These are phyloP conservation scores for Neotragus pygmaeus DNA, from an alignment of 2,113 vertebrate species.

Conservation along the genomic window DNA sequence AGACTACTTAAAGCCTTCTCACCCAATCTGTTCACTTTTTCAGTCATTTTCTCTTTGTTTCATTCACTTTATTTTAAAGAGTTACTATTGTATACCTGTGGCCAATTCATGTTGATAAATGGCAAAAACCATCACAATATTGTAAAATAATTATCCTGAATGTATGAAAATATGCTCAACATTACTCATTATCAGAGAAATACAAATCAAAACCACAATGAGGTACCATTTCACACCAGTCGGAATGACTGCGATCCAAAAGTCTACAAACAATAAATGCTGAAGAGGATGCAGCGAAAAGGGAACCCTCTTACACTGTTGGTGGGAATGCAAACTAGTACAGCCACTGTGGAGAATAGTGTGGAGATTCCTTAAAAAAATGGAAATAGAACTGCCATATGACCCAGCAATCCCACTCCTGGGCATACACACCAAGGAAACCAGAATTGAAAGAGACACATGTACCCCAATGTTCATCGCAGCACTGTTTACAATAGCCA, in stretches of 20 bases:
- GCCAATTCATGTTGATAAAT: neutral
- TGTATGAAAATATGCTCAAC: neutral
- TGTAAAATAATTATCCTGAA: neutral
- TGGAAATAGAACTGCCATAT: neutral
- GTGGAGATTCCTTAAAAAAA: neutral
- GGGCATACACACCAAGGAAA: neutral
- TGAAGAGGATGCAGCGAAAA: neutral
- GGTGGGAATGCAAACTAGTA: neutral
- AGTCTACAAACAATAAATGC: neutral
- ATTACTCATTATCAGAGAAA: neutral
- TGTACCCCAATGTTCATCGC: fast-evolving
- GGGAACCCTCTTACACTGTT: neutral
- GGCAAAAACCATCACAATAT: neutral
- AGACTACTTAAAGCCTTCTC: neutral
- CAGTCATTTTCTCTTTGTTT: neutral
- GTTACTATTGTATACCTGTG: neutral
- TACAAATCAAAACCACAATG: neutral
- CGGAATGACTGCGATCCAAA: neutral
- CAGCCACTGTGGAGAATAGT: neutral
- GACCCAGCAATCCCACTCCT: neutral
- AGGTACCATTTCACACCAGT: neutral
- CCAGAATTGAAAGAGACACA: neutral
- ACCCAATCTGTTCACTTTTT: neutral
- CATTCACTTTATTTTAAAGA: neutral
- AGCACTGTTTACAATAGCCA: neutral